These are phyloP conservation scores for Hyperoplus immaculatus DNA, from an alignment of 2,797 vertebrate genomes.

Conservation along the genomic window DNA sequence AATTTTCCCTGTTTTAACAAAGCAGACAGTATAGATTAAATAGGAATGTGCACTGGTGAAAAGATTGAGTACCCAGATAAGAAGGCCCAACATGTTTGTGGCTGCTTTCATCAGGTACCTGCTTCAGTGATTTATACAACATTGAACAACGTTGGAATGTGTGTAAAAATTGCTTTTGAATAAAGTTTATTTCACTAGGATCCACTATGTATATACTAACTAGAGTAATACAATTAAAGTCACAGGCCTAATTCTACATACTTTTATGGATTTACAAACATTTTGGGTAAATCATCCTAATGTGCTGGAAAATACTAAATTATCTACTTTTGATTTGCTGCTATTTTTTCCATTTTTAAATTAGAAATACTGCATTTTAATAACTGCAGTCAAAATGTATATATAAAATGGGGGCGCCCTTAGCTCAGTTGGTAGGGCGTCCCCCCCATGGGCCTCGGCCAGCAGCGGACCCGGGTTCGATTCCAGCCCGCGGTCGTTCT, in stretches of 20 bases:
- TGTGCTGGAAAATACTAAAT: not conserved
- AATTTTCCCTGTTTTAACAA: not conserved
- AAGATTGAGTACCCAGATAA: no score
- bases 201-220: not conserved
- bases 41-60: no score
- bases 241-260: not conserved
- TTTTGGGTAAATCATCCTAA: not conserved
- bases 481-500: no score
- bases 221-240: not conserved
- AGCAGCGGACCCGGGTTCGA: no score
- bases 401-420: no score
- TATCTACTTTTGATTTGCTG: not conserved
- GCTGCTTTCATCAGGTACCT: not conserved
- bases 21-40: not conserved
- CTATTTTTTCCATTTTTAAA: not conserved
- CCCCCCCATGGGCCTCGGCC: no score
- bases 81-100: no score
- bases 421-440: no score
- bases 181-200: not conserved
- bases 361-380: not conserved
- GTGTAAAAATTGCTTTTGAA: not conserved
- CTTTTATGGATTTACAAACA: not conserved
- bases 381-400: not conserved
- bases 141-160: not conserved
- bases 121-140: constrained; percentile 12